A percentile compares a stretch with the other conserved stretches of the same genome.
These are phyloP conservation scores for Acronicta psi DNA, from an alignment of 2,888 invertebrate species.

Conservation along the genomic window DNA sequence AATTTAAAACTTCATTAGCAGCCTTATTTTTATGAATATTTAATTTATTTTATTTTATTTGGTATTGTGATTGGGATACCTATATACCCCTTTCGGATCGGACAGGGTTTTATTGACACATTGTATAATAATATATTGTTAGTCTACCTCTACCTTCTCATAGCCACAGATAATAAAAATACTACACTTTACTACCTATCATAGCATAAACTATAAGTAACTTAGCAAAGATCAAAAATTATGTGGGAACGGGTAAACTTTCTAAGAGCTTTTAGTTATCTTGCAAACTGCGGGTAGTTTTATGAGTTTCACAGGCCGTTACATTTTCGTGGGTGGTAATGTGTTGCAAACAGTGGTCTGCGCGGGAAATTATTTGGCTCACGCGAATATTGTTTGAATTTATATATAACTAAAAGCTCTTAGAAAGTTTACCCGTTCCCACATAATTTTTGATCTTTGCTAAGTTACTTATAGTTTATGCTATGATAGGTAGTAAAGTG, in stretches of 20 bases:
- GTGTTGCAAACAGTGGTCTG: background rate
- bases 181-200: too few relatives aligned
- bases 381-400: background rate
- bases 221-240: background rate
- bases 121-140: too few relatives aligned
- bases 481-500: too few relatives aligned
- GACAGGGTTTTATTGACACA: too few relatives aligned
- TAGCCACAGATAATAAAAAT: too few relatives aligned
- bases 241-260: background rate
- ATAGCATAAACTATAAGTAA: background rate
- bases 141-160: too few relatives aligned
- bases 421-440: background rate
- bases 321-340: constrained; percentile 1
- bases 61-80: too few relatives aligned
- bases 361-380: background rate
- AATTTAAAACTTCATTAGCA: too few relatives aligned
- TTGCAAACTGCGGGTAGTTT: constrained; percentile 1
- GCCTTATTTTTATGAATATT: too few relatives aligned
- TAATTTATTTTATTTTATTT: too few relatives aligned
- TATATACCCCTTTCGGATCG: too few relatives aligned
- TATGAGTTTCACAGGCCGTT: constrained; percentile 3
- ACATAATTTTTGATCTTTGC: background rate
- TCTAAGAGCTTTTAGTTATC: background rate
- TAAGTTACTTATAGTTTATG: background rate
- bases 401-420: too few relatives aligned